Percentiles rank a stretch among this genome's conserved stretches.
phyloP scores from a whole-genome alignment of 2,888 invertebrate species.

The Theodoxus fluviatilis region DNA sequence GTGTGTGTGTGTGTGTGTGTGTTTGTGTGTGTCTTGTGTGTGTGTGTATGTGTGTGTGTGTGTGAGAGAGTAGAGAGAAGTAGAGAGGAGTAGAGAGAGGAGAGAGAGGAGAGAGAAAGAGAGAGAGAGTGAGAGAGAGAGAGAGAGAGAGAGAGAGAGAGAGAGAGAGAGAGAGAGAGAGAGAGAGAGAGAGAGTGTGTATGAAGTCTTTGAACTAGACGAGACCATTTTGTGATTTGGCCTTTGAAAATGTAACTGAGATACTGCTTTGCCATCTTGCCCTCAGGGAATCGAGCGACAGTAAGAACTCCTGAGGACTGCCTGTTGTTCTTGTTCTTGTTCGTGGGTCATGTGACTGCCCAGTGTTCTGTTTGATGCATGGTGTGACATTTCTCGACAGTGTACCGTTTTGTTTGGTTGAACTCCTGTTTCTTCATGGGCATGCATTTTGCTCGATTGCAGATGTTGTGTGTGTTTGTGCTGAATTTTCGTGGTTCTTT shows the following conservation, averaged over 20 bases:
- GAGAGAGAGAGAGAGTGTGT: background rate
- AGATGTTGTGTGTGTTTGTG: too few species aligned
- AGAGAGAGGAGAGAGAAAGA: background rate
- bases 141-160: background rate
- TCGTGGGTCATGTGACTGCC: too few species aligned
- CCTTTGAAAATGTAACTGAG: background rate
- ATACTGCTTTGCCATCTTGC: too few species aligned
- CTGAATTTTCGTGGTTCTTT: too few species aligned
- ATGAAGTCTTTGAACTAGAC: background rate
- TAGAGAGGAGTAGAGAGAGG: background rate
- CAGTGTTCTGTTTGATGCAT: too few species aligned
- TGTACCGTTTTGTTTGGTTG: too few species aligned
- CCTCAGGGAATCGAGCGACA: background rate
- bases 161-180: background rate
- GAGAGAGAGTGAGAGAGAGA: background rate
- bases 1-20: background rate
- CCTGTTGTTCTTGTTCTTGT: too few species aligned
- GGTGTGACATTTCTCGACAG: too few species aligned
- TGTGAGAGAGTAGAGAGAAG: slow-evolving; percentile 10
- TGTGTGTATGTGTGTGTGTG: background rate
- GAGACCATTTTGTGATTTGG: background rate
- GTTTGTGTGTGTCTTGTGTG: background rate
- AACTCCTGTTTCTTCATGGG: too few species aligned
- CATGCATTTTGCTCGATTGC: too few species aligned
- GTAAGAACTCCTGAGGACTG: background rate